Evolutionary conservation across 2,797 vertebrate genomes (phyloP).

Genomic region (Darevskia mixta): DNA sequence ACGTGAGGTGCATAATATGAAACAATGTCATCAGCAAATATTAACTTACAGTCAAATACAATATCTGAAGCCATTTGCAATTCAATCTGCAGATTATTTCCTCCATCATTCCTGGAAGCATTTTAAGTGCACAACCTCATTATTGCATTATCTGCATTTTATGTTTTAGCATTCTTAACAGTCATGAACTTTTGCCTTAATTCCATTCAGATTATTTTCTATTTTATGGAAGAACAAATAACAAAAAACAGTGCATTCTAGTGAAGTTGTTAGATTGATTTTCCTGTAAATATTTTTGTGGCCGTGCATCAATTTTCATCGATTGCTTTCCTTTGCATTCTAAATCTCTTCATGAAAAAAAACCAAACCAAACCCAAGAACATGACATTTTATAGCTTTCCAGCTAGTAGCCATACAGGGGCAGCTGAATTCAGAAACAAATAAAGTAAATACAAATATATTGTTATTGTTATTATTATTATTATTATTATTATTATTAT

Average conservation of each 20-base stretch:
- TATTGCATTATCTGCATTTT: conserved; percentile 44
- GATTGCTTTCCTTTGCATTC: conserved; percentile 32
- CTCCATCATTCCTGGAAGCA: conserved; percentile 22
- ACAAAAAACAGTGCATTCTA: background rate
- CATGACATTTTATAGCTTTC: background rate
- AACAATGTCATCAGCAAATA: conserved; percentile 32
- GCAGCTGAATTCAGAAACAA: background rate
- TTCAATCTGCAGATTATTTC: conserved; percentile 37
- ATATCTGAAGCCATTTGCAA: conserved; percentile 46
- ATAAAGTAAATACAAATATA: background rate
- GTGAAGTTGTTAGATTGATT: conserved; percentile 45
- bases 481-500: background rate
- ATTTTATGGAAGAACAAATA: conserved; percentile 21
- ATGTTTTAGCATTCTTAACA: conserved; percentile 43
- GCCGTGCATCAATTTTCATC: conserved; percentile 25
- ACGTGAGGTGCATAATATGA: conserved; percentile 35
- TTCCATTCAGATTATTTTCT: conserved; percentile 35
- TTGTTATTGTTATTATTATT: background rate
- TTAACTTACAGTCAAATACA: conserved; percentile 37
- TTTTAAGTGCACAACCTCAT: conserved; percentile 46
- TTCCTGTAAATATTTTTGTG: conserved; percentile 26
- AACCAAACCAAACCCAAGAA: background rate
- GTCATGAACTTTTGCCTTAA: conserved; percentile 20
- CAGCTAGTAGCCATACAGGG: background rate
- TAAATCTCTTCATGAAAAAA: background rate